These are phyloP conservation scores for Steatocranus sp. DNA, from an alignment of 2,797 vertebrate genomes.

Conservation along the genomic window DNA sequence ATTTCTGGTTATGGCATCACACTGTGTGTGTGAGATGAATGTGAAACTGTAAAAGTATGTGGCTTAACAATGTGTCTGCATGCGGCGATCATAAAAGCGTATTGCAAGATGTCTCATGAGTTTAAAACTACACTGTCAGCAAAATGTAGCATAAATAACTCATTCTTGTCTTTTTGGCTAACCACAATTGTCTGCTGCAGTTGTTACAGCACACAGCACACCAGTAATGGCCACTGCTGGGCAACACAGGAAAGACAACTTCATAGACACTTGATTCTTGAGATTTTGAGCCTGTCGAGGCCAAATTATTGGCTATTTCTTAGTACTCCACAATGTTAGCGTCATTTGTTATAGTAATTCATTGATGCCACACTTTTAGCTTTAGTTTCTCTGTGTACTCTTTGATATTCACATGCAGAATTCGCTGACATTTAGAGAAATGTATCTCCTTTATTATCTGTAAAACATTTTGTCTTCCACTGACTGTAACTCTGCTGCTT, in stretches of 20 bases:
- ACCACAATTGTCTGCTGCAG: neutral
- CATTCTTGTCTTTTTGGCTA: neutral
- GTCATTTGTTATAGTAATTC: neutral
- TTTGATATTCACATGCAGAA: neutral
- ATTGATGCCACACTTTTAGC: neutral
- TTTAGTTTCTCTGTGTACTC: neutral
- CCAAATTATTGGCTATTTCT: neutral
- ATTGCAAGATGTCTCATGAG: neutral
- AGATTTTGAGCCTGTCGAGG: neutral
- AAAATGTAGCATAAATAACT: neutral
- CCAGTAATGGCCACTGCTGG: neutral
- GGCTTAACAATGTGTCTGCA: slow-evolving; percentile 27
- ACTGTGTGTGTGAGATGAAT: slow-evolving; percentile 1
- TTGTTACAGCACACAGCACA: neutral
- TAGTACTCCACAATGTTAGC: neutral
- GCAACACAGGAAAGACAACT: neutral
- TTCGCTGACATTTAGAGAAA: neutral
- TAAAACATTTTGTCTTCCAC: neutral
- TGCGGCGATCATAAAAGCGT: neutral
- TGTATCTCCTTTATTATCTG: neutral
- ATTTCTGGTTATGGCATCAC: slow-evolving; percentile 60
- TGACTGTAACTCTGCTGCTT: neutral
- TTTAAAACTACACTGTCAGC: neutral
- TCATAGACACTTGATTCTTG: neutral
- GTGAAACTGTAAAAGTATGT: slow-evolving; percentile 9